Conservation (phyloP, 2,797 vertebrate species). For the Alauda arvensis region DNA sequence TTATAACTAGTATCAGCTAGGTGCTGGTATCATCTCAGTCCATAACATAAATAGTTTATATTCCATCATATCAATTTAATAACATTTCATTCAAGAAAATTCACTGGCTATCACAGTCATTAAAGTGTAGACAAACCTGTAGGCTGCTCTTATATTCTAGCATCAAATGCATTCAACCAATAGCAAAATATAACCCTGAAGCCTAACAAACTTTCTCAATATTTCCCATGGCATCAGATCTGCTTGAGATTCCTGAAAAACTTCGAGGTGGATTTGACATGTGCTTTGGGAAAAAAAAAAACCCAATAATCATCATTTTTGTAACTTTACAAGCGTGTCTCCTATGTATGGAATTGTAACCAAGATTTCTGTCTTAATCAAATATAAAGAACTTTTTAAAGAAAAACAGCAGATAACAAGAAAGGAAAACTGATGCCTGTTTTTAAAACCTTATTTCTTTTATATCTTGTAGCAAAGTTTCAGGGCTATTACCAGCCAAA, state of each 20-base stretch:
- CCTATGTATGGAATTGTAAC: neutral
- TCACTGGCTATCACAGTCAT: neutral
- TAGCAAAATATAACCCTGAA: neutral
- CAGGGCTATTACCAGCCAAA: neutral
- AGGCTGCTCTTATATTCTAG: neutral
- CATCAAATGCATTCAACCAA: neutral
- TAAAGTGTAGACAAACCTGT: neutral
- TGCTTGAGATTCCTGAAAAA: neutral
- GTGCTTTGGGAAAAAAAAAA: neutral
- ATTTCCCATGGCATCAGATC: neutral
- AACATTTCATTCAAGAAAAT: neutral
- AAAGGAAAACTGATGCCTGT: neutral
- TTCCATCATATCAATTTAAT: neutral
- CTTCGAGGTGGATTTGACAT: neutral
- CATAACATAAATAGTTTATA: neutral
- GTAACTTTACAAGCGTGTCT: neutral
- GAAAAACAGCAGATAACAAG: neutral
- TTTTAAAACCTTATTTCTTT: neutral
- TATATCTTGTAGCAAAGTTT: neutral
- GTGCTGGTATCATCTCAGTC: neutral
- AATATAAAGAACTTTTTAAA: neutral
- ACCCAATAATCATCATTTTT: neutral
- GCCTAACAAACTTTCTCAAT: neutral
- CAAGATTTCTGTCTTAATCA: neutral
- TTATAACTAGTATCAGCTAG: neutral